These are phyloP conservation scores for Enchytraeus crypticus DNA, from an alignment of 2,888 invertebrate species.

Conservation along the genomic window DNA sequence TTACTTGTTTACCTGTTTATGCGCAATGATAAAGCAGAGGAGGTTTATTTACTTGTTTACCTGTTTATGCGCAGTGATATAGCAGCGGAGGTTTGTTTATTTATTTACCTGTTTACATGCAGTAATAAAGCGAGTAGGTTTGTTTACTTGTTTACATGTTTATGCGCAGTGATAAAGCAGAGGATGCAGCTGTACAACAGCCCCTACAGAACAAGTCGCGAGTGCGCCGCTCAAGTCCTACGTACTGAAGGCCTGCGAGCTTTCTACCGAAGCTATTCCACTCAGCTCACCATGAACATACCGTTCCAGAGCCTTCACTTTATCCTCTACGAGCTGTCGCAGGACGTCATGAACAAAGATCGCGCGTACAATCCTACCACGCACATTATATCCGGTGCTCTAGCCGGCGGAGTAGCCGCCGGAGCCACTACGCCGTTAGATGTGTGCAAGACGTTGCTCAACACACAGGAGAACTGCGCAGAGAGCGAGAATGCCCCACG, in stretches of 20 bases:
- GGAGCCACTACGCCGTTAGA: slow-evolving; percentile 90
- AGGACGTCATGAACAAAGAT: slow-evolving; percentile 57
- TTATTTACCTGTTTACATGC: no score
- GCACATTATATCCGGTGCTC: slow-evolving; percentile 72
- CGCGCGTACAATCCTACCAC: slow-evolving; percentile 78
- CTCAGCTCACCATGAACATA: slow-evolving; percentile 81
- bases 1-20: no score
- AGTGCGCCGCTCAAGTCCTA: slow-evolving; percentile 63
- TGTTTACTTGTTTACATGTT: no score
- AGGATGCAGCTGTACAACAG: slow-evolving; percentile 95
- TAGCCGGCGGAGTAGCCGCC: slow-evolving; percentile 84
- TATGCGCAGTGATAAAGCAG: slow-evolving; percentile 75
- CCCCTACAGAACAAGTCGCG: slow-evolving; percentile 76
- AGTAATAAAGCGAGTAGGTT: not conserved
- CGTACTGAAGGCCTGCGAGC: slow-evolving; percentile 58
- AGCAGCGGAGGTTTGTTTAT: no score
- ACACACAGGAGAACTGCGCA: slow-evolving; percentile 58
- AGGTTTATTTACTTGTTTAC: no score
- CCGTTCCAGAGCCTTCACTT: slow-evolving; percentile 72
- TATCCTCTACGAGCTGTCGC: slow-evolving; percentile 44
- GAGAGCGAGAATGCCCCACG: slow-evolving; percentile 15
- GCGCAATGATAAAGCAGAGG: no score
- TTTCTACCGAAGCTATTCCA: slow-evolving; percentile 71
- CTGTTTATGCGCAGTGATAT: no score
- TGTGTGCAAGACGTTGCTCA: slow-evolving; percentile 90